Evolutionary conservation across 2,888 invertebrate genomes (phyloP).

Genomic region (Troides aeacus): DNA sequence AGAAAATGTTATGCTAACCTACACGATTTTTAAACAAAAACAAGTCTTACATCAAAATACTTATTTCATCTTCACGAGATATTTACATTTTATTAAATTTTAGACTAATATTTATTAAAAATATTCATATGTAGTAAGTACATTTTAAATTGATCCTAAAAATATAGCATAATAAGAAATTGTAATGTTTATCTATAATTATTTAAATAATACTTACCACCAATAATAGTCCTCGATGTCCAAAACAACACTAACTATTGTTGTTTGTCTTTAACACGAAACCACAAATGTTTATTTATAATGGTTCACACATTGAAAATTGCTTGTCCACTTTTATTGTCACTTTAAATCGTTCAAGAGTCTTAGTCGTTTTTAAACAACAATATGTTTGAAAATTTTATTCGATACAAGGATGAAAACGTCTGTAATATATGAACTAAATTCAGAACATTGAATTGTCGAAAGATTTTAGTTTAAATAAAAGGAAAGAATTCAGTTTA

Average conservation of each 20-base stretch:
- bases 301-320: constrained; percentile 48
- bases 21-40: not conserved
- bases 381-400: constrained; percentile 5
- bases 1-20: not conserved
- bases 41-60: not conserved
- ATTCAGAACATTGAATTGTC: not conserved
- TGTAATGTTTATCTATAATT: not conserved
- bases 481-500: constrained; percentile 38
- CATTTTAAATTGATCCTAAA: not conserved
- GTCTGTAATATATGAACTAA: not conserved
- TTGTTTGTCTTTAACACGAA: constrained; percentile 48
- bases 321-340: constrained; percentile 59
- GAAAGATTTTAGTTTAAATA: constrained; percentile 18
- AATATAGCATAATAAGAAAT: not conserved
- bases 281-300: constrained; percentile 50
- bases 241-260: constrained; percentile 15
- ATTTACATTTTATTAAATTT: not conserved
- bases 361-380: constrained; percentile 31
- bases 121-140: no score
- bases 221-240: constrained; percentile 21
- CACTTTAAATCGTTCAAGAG: constrained; percentile 51
- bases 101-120: not conserved
- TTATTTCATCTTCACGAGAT: not conserved
- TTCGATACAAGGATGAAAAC: not conserved
- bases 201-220: constrained; percentile 21